phyloP scores from a whole-genome alignment of 1,140 invertebrate species.

The Neoseiulus cucumeris region DNA sequence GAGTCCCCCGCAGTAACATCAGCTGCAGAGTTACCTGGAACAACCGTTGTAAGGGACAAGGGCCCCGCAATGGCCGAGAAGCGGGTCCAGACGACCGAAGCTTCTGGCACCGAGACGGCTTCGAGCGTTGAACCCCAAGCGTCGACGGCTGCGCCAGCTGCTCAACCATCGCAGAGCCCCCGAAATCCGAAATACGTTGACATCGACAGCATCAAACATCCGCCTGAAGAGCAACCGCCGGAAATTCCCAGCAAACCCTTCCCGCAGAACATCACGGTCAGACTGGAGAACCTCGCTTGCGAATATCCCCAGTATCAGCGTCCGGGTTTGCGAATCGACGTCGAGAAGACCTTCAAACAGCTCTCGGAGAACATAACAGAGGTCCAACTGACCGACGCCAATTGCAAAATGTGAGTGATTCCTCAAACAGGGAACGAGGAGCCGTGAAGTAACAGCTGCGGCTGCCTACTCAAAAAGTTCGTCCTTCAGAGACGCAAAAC shows the following conservation, averaged over 20 bases:
- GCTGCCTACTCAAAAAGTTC: no score
- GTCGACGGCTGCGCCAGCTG: not conserved
- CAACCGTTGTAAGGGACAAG: not conserved
- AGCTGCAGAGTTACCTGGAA: not conserved
- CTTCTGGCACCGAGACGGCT: not conserved
- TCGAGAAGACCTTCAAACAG: slow-evolving; percentile 8
- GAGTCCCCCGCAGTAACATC: not conserved
- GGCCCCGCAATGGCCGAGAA: slow-evolving; percentile 6
- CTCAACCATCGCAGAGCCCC: slow-evolving; percentile 4
- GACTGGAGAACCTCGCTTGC: slow-evolving; percentile 8
- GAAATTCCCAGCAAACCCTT: slow-evolving; percentile 4
- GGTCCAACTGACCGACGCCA: not conserved
- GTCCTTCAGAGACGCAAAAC: no score
- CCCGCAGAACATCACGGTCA: slow-evolving; percentile 4
- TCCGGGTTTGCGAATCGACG: not conserved
- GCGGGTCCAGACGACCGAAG: slow-evolving; percentile 2
- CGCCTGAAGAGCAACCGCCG: not conserved
- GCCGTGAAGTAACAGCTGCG: no score
- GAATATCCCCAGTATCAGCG: not conserved
- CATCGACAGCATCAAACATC: slow-evolving; percentile 11
- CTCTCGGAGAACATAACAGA: slow-evolving; percentile 1
- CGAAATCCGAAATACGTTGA: slow-evolving; percentile 6
- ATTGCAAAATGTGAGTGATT: slow-evolving; percentile 6
- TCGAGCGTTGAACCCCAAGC: not conserved
- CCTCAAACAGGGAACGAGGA: not conserved